Evolutionary conservation across 2,113 vertebrate genomes (phyloP).

Genomic region (Galbula dea): DNA sequence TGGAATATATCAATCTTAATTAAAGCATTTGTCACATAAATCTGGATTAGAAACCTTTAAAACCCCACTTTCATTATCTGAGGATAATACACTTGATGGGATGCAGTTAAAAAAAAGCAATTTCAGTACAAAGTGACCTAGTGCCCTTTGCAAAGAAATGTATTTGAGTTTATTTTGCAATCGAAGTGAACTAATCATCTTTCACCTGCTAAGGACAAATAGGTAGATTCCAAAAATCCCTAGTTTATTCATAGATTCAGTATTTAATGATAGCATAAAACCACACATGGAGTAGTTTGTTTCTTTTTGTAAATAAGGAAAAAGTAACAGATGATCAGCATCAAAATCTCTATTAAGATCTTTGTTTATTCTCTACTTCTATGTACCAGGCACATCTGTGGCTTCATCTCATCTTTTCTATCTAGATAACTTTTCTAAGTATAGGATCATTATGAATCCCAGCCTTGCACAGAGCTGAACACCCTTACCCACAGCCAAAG

Average conservation of each 20-base stretch:
- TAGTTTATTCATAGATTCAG: not conserved
- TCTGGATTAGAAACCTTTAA: not conserved
- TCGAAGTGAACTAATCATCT: not conserved
- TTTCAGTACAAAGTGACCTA: not conserved
- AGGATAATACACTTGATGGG: not conserved
- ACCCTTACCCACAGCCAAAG: not conserved
- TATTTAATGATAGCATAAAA: not conserved
- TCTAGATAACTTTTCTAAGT: not conserved
- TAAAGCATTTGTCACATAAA: not conserved
- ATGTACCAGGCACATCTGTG: not conserved
- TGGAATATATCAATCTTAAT: not conserved
- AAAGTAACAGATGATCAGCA: not conserved
- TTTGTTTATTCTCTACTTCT: not conserved
- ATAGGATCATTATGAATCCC: not conserved
- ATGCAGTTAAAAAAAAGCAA: not conserved
- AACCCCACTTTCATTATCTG: not conserved
- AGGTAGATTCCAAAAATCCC: not conserved
- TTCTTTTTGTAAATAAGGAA: not conserved
- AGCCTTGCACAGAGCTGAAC: not conserved
- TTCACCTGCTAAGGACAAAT: not conserved
- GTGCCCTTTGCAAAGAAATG: not conserved
- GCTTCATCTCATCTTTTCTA: not conserved
- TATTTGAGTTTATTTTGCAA: not conserved
- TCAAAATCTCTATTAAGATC: not conserved
- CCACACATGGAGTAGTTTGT: not conserved